Percentiles rank a stretch among this genome's conserved stretches.
Conservation (phyloP, 2,113 vertebrate species). For the Rhipidura dahli region DNA sequence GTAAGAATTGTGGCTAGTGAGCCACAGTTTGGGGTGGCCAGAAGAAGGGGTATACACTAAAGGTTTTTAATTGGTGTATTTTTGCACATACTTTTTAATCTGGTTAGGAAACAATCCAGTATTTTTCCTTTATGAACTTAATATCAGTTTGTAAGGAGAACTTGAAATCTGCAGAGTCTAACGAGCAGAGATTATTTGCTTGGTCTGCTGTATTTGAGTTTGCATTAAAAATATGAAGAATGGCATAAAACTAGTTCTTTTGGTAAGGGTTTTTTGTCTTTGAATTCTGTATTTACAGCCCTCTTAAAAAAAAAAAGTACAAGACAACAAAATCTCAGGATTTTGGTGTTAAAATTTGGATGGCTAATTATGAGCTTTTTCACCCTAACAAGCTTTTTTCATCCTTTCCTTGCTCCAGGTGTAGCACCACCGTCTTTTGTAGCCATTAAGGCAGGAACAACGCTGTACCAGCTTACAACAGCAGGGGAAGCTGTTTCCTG, state of each 20-base stretch:
- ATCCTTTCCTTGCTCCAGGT: constrained; percentile 55
- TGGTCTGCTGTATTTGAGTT: background rate
- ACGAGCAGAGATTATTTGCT: background rate
- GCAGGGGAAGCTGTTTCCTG: constrained; percentile 98
- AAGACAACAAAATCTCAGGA: background rate
- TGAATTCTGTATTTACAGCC: background rate
- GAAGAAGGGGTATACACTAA: background rate
- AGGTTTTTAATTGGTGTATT: background rate
- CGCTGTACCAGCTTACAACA: constrained; percentile 95
- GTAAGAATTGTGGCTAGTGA: constrained; percentile 73
- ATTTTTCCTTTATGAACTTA: background rate
- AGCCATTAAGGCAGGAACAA: constrained; percentile 97
- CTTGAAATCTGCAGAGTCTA: background rate
- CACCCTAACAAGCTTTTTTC: background rate
- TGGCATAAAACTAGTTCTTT: background rate
- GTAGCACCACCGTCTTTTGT: constrained; percentile 97
- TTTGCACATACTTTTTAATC: background rate
- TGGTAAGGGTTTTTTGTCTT: background rate
- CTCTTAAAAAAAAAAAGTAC: background rate
- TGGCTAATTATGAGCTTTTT: background rate
- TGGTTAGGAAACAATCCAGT: background rate
- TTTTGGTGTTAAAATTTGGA: background rate
- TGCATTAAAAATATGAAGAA: background rate
- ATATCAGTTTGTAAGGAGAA: background rate
- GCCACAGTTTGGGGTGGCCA: background rate